Evolutionary conservation across 2,888 invertebrate genomes (phyloP).

Genomic region (Labia minor): DNA sequence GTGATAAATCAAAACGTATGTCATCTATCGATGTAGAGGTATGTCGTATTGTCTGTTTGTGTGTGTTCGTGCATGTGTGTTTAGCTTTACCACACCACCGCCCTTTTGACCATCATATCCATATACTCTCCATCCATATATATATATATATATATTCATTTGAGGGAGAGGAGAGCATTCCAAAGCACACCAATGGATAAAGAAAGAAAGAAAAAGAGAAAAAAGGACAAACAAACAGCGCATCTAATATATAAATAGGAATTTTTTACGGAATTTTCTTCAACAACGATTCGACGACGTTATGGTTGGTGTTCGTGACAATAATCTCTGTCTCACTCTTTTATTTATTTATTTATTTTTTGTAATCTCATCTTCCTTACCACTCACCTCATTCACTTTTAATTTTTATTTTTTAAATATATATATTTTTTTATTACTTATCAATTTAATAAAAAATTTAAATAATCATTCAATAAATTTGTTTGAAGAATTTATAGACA

Average conservation of each 20-base stretch:
- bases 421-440: no score
- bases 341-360: background rate
- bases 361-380: background rate
- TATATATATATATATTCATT: no score
- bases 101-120: background rate
- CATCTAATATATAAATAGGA: conserved; percentile 7
- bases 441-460: no score
- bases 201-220: no score
- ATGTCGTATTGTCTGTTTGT: background rate
- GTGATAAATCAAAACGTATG: conserved; percentile 4
- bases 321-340: background rate
- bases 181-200: background rate
- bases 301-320: conserved; percentile 13
- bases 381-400: no score
- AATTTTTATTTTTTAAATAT: no score
- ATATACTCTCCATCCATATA: background rate
- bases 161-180: background rate
- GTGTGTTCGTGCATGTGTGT: no score
- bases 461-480: no score
- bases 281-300: conserved; percentile 3
- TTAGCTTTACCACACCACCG: background rate
- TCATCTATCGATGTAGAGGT: background rate
- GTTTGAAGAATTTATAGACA: no score
- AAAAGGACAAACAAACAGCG: background rate
- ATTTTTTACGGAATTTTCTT: conserved; percentile 1